Evolutionary conservation across 92 coral and sea anemone genomes (phyloP), one percentile per base, ranked within the genome.

Genomic region (Epizoanthus rinbou): DNA sequence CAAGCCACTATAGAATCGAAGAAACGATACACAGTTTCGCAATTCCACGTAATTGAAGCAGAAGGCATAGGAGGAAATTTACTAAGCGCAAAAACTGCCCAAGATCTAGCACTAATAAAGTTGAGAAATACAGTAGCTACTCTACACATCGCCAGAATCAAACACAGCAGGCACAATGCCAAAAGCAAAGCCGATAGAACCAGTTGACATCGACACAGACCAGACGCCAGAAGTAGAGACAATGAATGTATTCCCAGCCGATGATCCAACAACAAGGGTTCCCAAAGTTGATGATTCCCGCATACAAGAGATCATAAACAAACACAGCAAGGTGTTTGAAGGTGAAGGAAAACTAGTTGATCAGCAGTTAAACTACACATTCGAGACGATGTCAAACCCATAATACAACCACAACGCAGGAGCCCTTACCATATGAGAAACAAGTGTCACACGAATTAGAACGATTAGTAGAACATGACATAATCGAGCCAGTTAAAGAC

Each of bases 401-500:
- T 86, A 19, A 80, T 86, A 13, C 86, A 81, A 18, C 84, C 84
- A 19, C 79, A 64, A 72, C 59, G 73, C 69, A 71, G 89, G 52
- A 50, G 57, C 67, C 89, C 86, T 25, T 85, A 79, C 59, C 76
- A 75, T 68, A 50, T 78, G 79, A 58, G 76, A 65, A 86, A 71
- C 60, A 81, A 53, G 86, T 86, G 21, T 28, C 86, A 52, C 73
- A 25, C 13, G 47, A 67, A 50, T 67, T 86, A 22, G 69, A 81
- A 52, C 53, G 43, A 52, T 57, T 86, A 18, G 73, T 65, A 35
- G 28, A 80, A 53, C 79, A 66, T 6, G 86, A 72, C 52, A 70
- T 80, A 23, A 86, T 86, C 17, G 89, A 86, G 43, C 73, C 71
- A 33, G 91, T 87, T 8, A 57, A 75, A 50, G 91, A 85, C 7